These are phyloP conservation scores for Panthera tigris DNA, from an alignment of 2,113 vertebrate species.

Conservation along the genomic window DNA sequence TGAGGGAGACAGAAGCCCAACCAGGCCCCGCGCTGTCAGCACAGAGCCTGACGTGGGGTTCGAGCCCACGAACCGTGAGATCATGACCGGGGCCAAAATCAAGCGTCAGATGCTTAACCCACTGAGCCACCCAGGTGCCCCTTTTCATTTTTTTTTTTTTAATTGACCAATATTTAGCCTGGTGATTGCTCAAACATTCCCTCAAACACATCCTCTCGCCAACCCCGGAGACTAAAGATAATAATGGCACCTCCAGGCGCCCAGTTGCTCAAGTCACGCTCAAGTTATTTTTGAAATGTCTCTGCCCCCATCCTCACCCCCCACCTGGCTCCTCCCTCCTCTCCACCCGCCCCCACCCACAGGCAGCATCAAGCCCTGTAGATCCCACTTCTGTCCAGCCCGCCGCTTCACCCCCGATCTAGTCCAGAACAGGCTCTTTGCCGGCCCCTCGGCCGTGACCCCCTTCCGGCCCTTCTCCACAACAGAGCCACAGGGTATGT, in stretches of 20 bases:
- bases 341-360: background rate
- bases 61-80: too few species aligned
- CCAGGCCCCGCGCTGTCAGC: too few species aligned
- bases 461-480: background rate
- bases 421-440: rapidly evolving
- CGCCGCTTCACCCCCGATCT: background rate
- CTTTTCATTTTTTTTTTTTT: background rate
- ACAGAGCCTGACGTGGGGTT: too few species aligned
- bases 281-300: background rate
- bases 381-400: background rate
- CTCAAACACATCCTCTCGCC: background rate
- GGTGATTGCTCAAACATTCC: background rate
- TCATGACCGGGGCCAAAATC: too few species aligned
- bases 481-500: background rate
- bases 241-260: background rate
- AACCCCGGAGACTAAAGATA: background rate
- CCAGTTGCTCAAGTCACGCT: background rate
- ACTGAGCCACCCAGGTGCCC: too few species aligned
- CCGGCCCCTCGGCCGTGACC: background rate
- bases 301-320: background rate
- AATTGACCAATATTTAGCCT: background rate
- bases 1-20: too few species aligned
- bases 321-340: too few species aligned
- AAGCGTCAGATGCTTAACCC: too few species aligned
- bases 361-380: background rate